Base-by-base conservation (phyloP, 2,888 invertebrate genomes). In the Latheticus oryzae region DNA sequence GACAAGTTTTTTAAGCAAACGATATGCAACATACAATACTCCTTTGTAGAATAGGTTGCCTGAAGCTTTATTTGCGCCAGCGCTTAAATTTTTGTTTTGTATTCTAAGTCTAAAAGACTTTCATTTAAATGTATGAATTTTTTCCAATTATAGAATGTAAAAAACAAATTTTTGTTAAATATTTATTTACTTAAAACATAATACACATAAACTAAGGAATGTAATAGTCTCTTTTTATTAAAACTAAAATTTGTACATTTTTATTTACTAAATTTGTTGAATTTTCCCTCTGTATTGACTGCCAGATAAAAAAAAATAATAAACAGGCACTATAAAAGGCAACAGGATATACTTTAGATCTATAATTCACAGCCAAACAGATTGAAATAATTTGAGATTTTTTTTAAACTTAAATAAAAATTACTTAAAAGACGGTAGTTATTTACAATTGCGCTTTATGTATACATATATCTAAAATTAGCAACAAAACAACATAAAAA, bases 291-390 rank as follows among this genome's bases (percentile, higher is more conserved):
- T 58, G 53, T 58, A 37, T 58, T 60, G 52, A 48, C 55, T 59
- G 55, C 55, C 51, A 32, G 33, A 55, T 33, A 50, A 58, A 60
- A 32, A 60, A 40, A 47, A 55, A 50, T 52, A 35, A 60, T 59
- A n/a, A n/a, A n/a, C n/a, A 64, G 64, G 64, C 62, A 62, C 62
- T 59, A 53, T 45, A 53, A 62, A 42, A 64, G 64, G 64, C 62
- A 64, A 61, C 61, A 43, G 40, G 55, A 58, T 61, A 61, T 40
- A 61, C 11, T 33, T 60, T 63, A 66, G 62, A 66, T 62, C 61
- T 60, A 64, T 62, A 63, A 38, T 69, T 74, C 74, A 74, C 74
- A 74, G 74, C 73, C 74, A 71, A 72, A 73, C 71, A 71, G 66
- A 69, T 61, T 62, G 50, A 68, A 65, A 61, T 67, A 63, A 62